Conservation (phyloP, 2,797 vertebrate genomes). For the Channa striata region DNA sequence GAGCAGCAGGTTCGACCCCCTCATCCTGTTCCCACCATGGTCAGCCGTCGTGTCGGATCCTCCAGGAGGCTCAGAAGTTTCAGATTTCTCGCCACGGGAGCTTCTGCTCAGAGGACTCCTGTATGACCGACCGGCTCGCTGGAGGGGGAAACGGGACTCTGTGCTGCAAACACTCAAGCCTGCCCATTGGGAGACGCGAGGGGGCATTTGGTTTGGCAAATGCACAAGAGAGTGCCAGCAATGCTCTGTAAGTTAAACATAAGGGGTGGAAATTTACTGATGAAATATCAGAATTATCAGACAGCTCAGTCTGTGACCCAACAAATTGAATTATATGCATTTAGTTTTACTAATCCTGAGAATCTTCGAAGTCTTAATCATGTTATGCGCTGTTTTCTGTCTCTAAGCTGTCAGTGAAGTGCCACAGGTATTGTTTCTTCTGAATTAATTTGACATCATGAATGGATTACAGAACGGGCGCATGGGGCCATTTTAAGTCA, state of each 20-base stretch:
- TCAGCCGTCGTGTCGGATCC: slow-evolving; percentile 66
- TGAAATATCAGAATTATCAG: not conserved
- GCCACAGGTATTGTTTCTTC: slow-evolving; percentile 62
- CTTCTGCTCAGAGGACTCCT: slow-evolving; percentile 89
- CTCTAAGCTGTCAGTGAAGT: slow-evolving; percentile 76
- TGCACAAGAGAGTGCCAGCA: slow-evolving; percentile 68
- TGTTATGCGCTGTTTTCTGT: slow-evolving; percentile 52
- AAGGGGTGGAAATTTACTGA: not conserved
- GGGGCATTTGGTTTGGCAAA: slow-evolving; percentile 55
- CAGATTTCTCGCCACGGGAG: slow-evolving; percentile 85
- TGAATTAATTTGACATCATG: slow-evolving; percentile 19
- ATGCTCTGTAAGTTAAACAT: slow-evolving; percentile 66
- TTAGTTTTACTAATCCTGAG: not conserved
- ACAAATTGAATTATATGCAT: not conserved
- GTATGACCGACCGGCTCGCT: slow-evolving; percentile 66
- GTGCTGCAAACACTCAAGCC: slow-evolving; percentile 62
- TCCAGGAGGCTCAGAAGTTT: slow-evolving; percentile 85
- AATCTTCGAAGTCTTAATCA: slow-evolving; percentile 13
- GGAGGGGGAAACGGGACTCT: slow-evolving; percentile 38
- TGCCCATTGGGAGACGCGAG: slow-evolving; percentile 56
- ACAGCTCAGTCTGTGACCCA: not conserved
- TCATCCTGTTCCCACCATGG: slow-evolving; percentile 62
- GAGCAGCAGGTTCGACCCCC: slow-evolving; percentile 55
- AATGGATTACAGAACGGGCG: slow-evolving; percentile 10
- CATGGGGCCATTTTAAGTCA: not conserved